phyloP scores from a whole-genome alignment of 2,113 vertebrate genomes.

The Eretmochelys imbricata region DNA sequence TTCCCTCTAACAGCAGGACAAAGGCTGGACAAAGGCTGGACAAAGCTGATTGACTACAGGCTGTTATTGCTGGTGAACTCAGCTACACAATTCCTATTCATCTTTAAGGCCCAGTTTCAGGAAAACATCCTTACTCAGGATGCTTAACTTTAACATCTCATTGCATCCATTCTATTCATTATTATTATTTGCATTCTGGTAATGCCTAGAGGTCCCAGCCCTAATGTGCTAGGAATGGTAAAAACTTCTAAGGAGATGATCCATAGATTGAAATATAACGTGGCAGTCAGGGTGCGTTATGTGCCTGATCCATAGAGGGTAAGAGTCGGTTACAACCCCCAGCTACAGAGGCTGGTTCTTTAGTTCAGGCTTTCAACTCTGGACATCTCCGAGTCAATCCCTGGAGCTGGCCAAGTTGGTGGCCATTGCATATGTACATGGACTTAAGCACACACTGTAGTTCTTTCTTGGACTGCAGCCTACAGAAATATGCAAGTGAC shows the following conservation, averaged over 20 bases:
- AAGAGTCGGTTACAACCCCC: neutral
- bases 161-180: constrained; percentile 1
- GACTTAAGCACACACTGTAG: neutral
- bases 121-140: neutral
- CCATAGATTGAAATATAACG: neutral
- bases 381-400: neutral
- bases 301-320: fast-evolving
- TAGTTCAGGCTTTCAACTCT: neutral
- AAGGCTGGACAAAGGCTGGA: neutral
- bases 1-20: constrained; percentile 17
- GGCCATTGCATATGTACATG: neutral
- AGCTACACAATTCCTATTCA: neutral
- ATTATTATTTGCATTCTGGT: neutral
- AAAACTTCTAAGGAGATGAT: neutral
- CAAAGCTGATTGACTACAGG: neutral
- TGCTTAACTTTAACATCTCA: neutral
- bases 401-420: neutral
- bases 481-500: neutral
- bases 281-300: neutral
- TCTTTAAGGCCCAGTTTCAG: neutral
- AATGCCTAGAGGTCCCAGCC: neutral
- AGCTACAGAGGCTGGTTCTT: neutral
- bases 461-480: neutral
- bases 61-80: neutral
- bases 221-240: neutral